A percentile compares a stretch with the other conserved stretches of the same genome.
Conservation (phyloP, 2,888 invertebrate species). For the Polyploca ridens region DNA sequence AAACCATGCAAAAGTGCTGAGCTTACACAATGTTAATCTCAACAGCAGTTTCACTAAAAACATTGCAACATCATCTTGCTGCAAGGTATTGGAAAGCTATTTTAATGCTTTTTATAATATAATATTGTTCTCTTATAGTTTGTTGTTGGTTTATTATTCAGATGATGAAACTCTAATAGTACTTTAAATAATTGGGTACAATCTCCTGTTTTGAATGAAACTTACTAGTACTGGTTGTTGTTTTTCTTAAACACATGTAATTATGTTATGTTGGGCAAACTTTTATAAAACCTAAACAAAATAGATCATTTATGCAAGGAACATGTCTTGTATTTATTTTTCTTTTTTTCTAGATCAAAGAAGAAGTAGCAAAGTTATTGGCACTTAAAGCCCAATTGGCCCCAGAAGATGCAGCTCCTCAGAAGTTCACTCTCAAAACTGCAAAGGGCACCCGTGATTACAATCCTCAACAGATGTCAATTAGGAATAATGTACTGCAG, state of each 20-base stretch:
- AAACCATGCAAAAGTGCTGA: constrained; percentile 48
- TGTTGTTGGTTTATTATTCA: no score
- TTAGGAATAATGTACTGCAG: constrained; percentile 93
- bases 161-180: no score
- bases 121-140: background rate
- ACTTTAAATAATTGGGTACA: no score
- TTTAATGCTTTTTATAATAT: constrained; percentile 16
- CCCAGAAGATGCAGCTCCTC: constrained; percentile 84
- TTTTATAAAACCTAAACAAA: no score
- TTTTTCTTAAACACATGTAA: background rate
- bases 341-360: constrained; percentile 87
- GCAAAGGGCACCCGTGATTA: constrained; percentile 98
- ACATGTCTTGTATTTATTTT: constrained; percentile 11
- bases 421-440: constrained; percentile 94
- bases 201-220: no score
- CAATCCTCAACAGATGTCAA: constrained; percentile 96
- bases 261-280: no score
- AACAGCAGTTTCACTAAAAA: constrained; percentile 62
- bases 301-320: no score
- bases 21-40: constrained; percentile 56
- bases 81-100: constrained; percentile 68
- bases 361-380: constrained; percentile 92
- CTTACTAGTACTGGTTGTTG: background rate
- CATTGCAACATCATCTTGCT: constrained; percentile 72
- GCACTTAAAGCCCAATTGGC: constrained; percentile 90